Conservation (phyloP, 2,113 vertebrate species). For the Pionites leucogaster region DNA sequence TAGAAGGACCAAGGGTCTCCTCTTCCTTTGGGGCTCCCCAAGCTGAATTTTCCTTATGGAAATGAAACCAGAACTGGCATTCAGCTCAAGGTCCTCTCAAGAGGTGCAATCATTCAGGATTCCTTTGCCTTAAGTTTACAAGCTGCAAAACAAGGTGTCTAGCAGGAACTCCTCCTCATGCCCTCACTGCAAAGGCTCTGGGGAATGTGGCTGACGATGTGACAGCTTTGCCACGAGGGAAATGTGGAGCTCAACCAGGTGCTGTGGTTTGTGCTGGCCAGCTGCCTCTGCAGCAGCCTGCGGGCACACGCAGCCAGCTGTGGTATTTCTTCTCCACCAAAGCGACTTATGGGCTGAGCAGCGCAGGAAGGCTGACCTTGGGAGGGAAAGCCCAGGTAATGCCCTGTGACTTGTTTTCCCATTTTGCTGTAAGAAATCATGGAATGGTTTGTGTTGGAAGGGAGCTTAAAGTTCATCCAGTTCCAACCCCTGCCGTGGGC, state of each 20-base stretch:
- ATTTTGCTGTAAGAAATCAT: neutral
- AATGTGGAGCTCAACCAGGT: neutral
- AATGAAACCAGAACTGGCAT: neutral
- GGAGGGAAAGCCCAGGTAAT: neutral
- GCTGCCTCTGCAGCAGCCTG: neutral
- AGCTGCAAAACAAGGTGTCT: neutral
- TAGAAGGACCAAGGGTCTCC: neutral
- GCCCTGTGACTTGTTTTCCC: neutral
- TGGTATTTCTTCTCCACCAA: neutral
- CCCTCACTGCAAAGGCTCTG: neutral
- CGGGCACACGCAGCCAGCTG: neutral
- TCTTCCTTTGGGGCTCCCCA: neutral
- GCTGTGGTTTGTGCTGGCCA: neutral
- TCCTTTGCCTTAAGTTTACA: neutral
- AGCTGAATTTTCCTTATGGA: neutral
- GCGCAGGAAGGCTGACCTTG: neutral
- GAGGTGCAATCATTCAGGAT: neutral
- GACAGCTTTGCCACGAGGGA: neutral
- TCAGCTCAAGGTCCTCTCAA: neutral
- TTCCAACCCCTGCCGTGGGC: neutral
- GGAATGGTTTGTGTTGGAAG: neutral
- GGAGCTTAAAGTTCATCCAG: neutral
- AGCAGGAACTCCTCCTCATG: neutral
- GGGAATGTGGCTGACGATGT: neutral
- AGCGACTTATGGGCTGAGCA: neutral